Base-by-base conservation (phyloP, 2,113 vertebrate species). In the Lontra canadensis region DNA sequence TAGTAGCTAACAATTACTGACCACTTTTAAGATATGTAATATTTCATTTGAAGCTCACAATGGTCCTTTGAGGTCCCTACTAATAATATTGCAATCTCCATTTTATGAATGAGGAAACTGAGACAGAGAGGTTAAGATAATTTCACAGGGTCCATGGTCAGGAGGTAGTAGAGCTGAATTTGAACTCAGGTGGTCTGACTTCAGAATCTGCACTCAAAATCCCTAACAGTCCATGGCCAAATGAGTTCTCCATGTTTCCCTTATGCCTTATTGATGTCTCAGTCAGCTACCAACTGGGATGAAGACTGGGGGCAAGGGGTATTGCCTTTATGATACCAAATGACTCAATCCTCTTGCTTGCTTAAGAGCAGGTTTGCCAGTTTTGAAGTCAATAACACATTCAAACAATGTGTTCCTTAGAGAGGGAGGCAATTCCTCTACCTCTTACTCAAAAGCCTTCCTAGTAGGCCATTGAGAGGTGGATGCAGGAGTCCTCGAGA, bases 21-120 rank as follows among this genome's bases (percentile, higher is more conserved):
- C 39, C 31, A 94, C 17, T 49, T 89, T 81, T 91, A 71, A 90
- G 57, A 49, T 29, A 88, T 31, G 18, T 34, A 82, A 84, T 80
- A 84, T 63, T 59, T 93, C 73, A 92, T 61, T 90, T 92, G 69
- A 91, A 90, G 88, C 7, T 84, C 47, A 88, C 31, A 78, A n/a
- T 84, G 39, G 61, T 76, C 44, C 42, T 69, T 93, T 65, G 26
- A 90, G 44, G 14, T 39, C 74, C 29, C 83, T 92, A 25, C 18
- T 79, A 49, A 39, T 94, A 13, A 18, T 18, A 76, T 63, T n/a
- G 93, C 80, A n/a, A 96, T 52, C 14, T 86, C 3, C 12, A n/a
- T 61, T 80, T 71, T 91, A 63, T 44, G 52, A 74, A 90, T 36
- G 23, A 93, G 44, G 36, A 90, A 36, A 78, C 17, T n/a, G 61